A percentile compares a stretch with the other conserved stretches of the same genome.
These are phyloP conservation scores for Siniperca chuatsi DNA, from an alignment of 2,113 vertebrate genomes.

Conservation along the genomic window DNA sequence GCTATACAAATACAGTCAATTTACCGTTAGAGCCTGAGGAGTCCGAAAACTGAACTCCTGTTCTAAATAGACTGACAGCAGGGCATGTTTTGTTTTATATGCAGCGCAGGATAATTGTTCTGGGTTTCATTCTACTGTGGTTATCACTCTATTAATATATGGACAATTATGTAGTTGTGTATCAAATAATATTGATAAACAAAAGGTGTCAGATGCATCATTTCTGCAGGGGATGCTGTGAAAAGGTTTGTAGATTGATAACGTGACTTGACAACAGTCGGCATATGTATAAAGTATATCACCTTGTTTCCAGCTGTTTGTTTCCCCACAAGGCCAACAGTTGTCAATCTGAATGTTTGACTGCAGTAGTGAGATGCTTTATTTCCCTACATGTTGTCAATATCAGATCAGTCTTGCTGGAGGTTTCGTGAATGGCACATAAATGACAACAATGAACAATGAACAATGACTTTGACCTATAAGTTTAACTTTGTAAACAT, in stretches of 20 bases:
- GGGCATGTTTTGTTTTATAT: background rate
- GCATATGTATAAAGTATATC: background rate
- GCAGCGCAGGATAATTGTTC: background rate
- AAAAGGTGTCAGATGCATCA: background rate
- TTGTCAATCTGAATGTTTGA: constrained; percentile 2
- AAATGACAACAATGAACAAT: too few species aligned
- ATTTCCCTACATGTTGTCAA: background rate
- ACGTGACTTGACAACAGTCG: background rate
- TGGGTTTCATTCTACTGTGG: background rate
- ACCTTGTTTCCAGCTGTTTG: background rate
- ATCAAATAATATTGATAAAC: background rate
- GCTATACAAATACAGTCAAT: too few species aligned
- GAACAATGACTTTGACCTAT: background rate
- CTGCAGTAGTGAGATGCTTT: background rate
- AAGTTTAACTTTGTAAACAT: background rate
- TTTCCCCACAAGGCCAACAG: background rate
- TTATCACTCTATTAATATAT: background rate
- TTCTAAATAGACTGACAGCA: background rate
- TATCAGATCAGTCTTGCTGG: background rate
- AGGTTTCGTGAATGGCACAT: background rate
- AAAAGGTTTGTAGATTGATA: background rate
- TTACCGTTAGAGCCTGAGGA: background rate
- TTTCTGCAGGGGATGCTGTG: background rate
- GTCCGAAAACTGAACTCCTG: background rate
- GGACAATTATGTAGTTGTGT: background rate